Base-by-base conservation (phyloP, 2,888 invertebrate species). In the Camptogramma bilineatum region DNA sequence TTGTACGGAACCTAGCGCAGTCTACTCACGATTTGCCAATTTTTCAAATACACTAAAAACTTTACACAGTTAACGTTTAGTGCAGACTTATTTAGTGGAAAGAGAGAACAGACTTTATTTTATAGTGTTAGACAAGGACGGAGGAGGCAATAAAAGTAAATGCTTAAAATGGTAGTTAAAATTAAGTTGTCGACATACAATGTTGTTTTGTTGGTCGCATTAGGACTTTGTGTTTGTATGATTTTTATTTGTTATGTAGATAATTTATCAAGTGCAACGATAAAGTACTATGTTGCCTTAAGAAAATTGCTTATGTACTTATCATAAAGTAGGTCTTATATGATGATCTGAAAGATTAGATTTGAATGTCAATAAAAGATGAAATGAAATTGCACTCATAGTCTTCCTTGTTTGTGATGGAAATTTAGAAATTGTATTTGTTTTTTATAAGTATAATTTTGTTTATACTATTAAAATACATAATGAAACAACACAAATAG, bases 31-130 rank as follows among this genome's bases (percentile, higher is more conserved):
- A 64, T 69, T 70, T 60, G 60, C 65, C 69, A 65, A 62, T 81
- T 81, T 82, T 83, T 79, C 78, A 72, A 75, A 76, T 73, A 75
- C 70, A 77, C 73, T 83, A 81, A 84, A 83, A 83, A 82, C 77
- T 84, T 84, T 73, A 73, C 72, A 76, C 73, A 72, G 73, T 76
- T 74, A 74, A 67, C 73, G 66, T 79, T 79, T 73, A 73, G 71
- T 72, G 70, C 71, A 62, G 70, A 72, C 70, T 79, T 71, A 66
- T 77, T 73, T 65, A 63, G 66, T 58, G 58, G 73, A 75, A 64
- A 62, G 70, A 70, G 76, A 78, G 62, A 69, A 69, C 61, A 62
- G 68, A 70, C 63, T 61, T 65, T 64, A 70, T 73, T 72, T 52
- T 61, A 54, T n/a, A 24, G 16, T 42, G 72, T 52, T 55, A 19